Conservation (phyloP, 2,797 vertebrate genomes). For the Hydrophis major region DNA sequence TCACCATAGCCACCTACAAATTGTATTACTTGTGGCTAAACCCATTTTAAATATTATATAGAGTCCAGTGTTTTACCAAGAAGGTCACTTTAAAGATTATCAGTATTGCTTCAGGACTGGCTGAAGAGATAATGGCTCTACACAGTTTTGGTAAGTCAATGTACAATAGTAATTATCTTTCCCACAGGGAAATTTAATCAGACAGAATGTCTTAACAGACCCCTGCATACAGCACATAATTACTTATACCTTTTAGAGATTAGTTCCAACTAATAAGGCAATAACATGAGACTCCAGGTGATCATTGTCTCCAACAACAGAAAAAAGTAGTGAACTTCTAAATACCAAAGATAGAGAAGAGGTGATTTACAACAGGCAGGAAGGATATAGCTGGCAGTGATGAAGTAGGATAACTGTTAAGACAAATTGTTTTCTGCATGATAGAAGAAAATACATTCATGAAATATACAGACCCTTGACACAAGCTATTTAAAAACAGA, state of each 20-base stretch:
- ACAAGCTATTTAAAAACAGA: background rate
- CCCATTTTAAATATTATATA: background rate
- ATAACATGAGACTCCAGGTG: slow-evolving; percentile 26
- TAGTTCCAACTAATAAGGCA: slow-evolving; percentile 36
- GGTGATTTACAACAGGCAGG: background rate
- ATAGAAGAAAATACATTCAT: background rate
- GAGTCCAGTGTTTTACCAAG: background rate
- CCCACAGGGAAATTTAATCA: slow-evolving; percentile 45
- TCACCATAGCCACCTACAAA: background rate
- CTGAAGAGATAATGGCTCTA: background rate
- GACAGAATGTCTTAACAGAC: slow-evolving; percentile 48
- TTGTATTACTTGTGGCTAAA: background rate
- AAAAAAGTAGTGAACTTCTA: slow-evolving; percentile 12
- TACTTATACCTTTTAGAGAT: slow-evolving; percentile 42
- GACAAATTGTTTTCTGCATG: slow-evolving; percentile 5
- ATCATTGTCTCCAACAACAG: background rate
- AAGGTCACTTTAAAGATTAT: slow-evolving; percentile 11
- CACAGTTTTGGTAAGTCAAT: slow-evolving; percentile 6
- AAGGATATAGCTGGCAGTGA: slow-evolving; percentile 24
- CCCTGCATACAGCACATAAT: slow-evolving; percentile 48
- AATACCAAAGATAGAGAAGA: background rate
- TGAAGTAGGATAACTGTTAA: slow-evolving; percentile 14
- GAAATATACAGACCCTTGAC: background rate
- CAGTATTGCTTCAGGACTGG: background rate
- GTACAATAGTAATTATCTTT: slow-evolving; percentile 52